Percentiles rank a stretch among this genome's conserved stretches.
phyloP scores from a whole-genome alignment of 1,140 invertebrate species.

The Listronotus oregonensis region DNA sequence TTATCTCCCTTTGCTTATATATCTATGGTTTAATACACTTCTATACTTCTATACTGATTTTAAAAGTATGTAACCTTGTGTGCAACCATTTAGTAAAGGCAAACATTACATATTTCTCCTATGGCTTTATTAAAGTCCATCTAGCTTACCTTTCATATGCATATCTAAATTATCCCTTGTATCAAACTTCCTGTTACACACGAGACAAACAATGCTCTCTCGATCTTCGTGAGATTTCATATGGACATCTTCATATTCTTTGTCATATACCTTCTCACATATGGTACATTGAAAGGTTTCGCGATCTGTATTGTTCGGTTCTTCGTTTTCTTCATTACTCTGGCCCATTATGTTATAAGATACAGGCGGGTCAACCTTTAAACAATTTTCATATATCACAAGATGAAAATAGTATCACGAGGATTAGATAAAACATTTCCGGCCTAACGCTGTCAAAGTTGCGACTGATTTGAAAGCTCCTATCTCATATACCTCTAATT shows the following conservation, averaged over 20 bases:
- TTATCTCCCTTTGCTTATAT: too few relatives aligned
- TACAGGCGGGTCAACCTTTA: slow-evolving; percentile 60
- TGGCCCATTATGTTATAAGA: slow-evolving; percentile 49
- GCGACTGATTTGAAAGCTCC: too few relatives aligned
- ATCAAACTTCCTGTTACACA: slow-evolving; percentile 63
- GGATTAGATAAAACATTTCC: too few relatives aligned
- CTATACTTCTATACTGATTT: too few relatives aligned
- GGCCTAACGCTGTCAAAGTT: too few relatives aligned
- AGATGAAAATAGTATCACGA: too few relatives aligned
- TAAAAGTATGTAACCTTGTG: too few relatives aligned
- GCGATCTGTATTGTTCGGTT: slow-evolving; percentile 15
- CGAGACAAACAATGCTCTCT: slow-evolving; percentile 55
- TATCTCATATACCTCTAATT: too few relatives aligned
- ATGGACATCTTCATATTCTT: slow-evolving; percentile 66
- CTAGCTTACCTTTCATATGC: slow-evolving; percentile 62
- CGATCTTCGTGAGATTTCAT: slow-evolving; percentile 65
- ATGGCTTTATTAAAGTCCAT: neutral
- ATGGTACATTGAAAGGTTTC: slow-evolving; percentile 49
- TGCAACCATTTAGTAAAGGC: too few relatives aligned
- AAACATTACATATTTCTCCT: neutral
- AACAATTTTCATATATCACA: too few relatives aligned
- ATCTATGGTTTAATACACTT: too few relatives aligned
- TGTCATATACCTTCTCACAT: slow-evolving; percentile 64
- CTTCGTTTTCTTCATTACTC: slow-evolving; percentile 21
- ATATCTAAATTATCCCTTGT: slow-evolving; percentile 67